Percentiles rank a stretch among this genome's conserved stretches.
Evolutionary conservation across 92 coral and sea anemone genomes (phyloP).

Genomic region (Zoanthus solanderi): DNA sequence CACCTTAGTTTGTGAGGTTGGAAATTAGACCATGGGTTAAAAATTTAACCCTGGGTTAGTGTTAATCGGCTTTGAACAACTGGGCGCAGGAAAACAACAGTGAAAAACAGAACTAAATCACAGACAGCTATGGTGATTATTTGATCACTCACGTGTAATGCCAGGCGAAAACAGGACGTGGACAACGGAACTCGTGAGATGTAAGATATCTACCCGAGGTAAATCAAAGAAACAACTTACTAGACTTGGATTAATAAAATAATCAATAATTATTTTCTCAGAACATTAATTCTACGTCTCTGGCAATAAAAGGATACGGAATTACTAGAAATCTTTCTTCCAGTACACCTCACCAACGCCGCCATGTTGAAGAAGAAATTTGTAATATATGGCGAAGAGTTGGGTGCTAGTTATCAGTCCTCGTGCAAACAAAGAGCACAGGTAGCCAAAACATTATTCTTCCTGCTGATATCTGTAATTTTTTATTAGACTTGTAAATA

Average conservation of each 20-base stretch:
- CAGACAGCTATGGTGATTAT: too few species aligned
- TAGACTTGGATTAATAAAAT: not conserved
- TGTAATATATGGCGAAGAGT: not conserved
- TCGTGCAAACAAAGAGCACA: too few species aligned
- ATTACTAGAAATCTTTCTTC: slow-evolving; percentile 27
- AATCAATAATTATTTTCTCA: too few species aligned
- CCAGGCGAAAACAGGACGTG: slow-evolving; percentile 43
- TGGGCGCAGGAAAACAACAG: not conserved
- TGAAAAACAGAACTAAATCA: not conserved
- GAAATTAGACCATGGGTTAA: too few species aligned
- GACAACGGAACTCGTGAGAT: slow-evolving; percentile 42
- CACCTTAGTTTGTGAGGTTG: not conserved
- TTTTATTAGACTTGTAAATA: too few species aligned
- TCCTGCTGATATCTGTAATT: too few species aligned
- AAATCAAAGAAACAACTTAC: slow-evolving; percentile 28
- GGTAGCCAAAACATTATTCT: too few species aligned
- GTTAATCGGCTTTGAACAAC: too few species aligned
- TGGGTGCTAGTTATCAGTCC: slow-evolving; percentile 35
- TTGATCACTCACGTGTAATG: slow-evolving; percentile 77
- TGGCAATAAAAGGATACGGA: slow-evolving; percentile 42
- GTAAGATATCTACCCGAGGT: slow-evolving; percentile 21
- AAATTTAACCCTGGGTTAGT: too few species aligned
- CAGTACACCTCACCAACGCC: slow-evolving; percentile 25
- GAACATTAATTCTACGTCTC: not conserved
- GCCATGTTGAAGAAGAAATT: slow-evolving; percentile 42